A percentile compares a stretch with the other conserved stretches of the same genome.
phyloP scores from a whole-genome alignment of 2,113 vertebrate genomes.

The Taurulus bubalis region DNA sequence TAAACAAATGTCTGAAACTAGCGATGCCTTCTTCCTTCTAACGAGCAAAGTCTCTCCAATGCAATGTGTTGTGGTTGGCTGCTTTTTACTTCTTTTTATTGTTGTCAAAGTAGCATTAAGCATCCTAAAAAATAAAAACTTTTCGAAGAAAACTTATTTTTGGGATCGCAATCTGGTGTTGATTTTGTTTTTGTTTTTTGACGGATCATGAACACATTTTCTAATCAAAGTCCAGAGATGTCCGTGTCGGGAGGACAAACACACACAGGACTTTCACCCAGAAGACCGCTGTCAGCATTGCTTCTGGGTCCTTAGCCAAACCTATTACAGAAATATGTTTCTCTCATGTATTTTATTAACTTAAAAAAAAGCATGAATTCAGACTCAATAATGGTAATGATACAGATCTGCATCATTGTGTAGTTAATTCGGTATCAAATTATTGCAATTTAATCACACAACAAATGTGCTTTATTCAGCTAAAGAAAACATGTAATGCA shows the following conservation, averaged over 20 bases:
- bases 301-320: neutral
- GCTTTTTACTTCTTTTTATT: neutral
- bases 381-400: no score
- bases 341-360: neutral
- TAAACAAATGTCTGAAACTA: no score
- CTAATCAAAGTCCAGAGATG: no score
- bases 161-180: neutral
- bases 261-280: neutral
- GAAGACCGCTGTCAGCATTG: no score
- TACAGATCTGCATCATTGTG: no score
- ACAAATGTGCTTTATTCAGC: no score
- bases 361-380: neutral
- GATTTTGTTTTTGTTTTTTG: neutral
- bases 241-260: neutral
- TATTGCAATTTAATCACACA: no score
- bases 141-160: neutral
- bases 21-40: neutral
- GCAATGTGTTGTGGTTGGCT: no score
- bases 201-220: no score
- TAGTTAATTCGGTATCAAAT: neutral
- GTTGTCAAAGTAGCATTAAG: neutral
- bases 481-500: no score
- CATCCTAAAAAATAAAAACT: neutral
- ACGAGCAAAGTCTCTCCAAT: no score
- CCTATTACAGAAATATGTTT: no score